A percentile compares a stretch with the other conserved stretches of the same genome.
These are phyloP conservation scores for Vanacampus margaritifer DNA, from an alignment of 2,113 vertebrate species.

Conservation along the genomic window DNA sequence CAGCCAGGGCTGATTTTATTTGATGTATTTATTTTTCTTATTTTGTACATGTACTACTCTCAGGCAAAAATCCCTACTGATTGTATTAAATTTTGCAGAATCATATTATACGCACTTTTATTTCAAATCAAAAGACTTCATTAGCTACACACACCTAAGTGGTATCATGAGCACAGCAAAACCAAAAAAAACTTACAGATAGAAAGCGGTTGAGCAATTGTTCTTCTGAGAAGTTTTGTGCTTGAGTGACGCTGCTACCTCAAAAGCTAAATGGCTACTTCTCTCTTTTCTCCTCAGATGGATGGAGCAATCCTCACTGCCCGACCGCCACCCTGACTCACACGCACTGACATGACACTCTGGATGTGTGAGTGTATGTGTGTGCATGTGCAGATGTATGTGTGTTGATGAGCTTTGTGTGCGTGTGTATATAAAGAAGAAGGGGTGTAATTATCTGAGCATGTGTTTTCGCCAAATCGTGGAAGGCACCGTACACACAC, in stretches of 20 bases:
- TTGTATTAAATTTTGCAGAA: neutral
- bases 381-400: conserved; percentile 5
- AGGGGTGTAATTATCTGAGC: conserved; percentile 62
- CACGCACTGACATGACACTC: conserved; percentile 2
- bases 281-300: conserved; percentile 38
- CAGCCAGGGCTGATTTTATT: too few species aligned
- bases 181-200: neutral
- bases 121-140: too few species aligned
- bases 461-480: conserved; percentile 61
- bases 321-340: conserved; percentile 39
- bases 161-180: neutral
- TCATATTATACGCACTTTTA: too few species aligned
- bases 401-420: conserved; percentile 39
- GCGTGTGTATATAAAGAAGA: conserved; percentile 17
- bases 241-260: neutral
- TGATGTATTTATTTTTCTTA: too few species aligned
- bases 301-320: conserved; percentile 42
- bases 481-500: conserved; percentile 59
- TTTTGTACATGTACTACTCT: too few species aligned
- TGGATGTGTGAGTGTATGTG: neutral
- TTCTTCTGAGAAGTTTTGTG: neutral
- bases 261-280: conserved; percentile 32
- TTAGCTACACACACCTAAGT: neutral
- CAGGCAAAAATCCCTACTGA: neutral
- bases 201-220: neutral